Base-by-base conservation (phyloP, 64 coral and sea anemone species). In the Dendrophyllia cribrosa region DNA sequence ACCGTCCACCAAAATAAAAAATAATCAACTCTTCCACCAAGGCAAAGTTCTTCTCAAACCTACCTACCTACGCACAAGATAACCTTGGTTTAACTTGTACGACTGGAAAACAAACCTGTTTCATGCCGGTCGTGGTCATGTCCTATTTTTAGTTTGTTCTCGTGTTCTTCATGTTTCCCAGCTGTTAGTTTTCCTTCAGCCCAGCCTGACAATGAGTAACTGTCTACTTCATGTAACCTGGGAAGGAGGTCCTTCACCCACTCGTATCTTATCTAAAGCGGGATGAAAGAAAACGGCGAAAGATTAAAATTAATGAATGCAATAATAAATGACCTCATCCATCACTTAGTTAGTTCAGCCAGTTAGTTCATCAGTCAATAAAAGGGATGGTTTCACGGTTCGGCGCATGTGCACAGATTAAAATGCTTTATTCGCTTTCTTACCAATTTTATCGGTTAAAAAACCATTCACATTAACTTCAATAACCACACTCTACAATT, bases 211-310 rank as follows among this genome's bases (percentile, higher is more conserved):
- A 98, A 73, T 0, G 44, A 70, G 19, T 91, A 78, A 48, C 58
- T 87, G 58, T 98, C 86, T n/a, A 84, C 89, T 75, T 98, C 96
- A 55, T 98, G 96, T 26, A 98, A 80, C 45, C 93, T 91, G n/a
- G 92, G 89, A 65, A 98, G 72, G 45, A 98, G 78, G 44, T 98
- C 96, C 60, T 86, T 92, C n/a, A 98, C 81, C 93, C 96, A 92
- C 45, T 95, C 90, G 49, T 98, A 95, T 5, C 89, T 72, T 60
- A 98, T 86, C 96, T 98, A 48, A 21, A 86, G 55, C 24, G 50
- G 26, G 10, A 50, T 46, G 4, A 58, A 58, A 75, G 4, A 45
- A n/a, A 10, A 52, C 12, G 88, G 14, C 3, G 10, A 75, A 49
- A 26, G 51, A 43, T 13, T 51, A 19, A 34, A 20, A 22, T 60